phyloP scores from a whole-genome alignment of 2,113 vertebrate species.

The Trematomus loennbergii region DNA sequence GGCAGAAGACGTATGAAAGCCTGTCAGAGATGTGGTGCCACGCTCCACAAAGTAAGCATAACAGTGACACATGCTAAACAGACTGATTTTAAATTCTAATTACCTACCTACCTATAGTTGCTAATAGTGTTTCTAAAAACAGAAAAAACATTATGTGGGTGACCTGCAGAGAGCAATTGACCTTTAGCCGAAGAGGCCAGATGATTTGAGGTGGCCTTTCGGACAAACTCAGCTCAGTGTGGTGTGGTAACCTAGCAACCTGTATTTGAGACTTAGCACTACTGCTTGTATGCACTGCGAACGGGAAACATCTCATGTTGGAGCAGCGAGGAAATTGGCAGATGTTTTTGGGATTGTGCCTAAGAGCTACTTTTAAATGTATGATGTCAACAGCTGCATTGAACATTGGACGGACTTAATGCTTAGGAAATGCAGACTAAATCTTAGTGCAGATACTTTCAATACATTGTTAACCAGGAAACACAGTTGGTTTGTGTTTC shows the following conservation, averaged over 20 bases:
- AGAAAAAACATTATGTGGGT: background rate
- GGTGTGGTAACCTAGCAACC: slow-evolving; percentile 47
- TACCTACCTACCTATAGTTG: too few relatives aligned
- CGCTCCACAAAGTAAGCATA: slow-evolving; percentile 96
- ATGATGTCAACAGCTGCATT: background rate
- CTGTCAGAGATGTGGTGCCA: slow-evolving; percentile 97
- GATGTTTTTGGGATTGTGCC: too few relatives aligned
- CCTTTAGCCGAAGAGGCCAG: slow-evolving; percentile 30
- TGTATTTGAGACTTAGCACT: background rate
- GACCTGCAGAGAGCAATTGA: slow-evolving; percentile 30
- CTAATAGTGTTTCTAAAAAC: too few relatives aligned
- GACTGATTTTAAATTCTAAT: too few relatives aligned
- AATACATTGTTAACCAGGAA: background rate
- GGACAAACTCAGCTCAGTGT: slow-evolving; percentile 2
- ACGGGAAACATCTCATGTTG: background rate
- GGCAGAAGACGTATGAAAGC: slow-evolving; percentile 97
- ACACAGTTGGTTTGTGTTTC: background rate
- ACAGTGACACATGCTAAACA: too few relatives aligned
- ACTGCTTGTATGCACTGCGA: background rate
- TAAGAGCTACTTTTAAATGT: background rate
- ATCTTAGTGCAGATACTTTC: background rate
- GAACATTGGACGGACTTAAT: background rate
- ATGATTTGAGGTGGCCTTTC: slow-evolving; percentile 23
- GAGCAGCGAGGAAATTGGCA: background rate
- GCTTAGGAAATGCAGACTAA: background rate